phyloP scores from a whole-genome alignment of 2,888 invertebrate genomes.

The Ormia ochracea region DNA sequence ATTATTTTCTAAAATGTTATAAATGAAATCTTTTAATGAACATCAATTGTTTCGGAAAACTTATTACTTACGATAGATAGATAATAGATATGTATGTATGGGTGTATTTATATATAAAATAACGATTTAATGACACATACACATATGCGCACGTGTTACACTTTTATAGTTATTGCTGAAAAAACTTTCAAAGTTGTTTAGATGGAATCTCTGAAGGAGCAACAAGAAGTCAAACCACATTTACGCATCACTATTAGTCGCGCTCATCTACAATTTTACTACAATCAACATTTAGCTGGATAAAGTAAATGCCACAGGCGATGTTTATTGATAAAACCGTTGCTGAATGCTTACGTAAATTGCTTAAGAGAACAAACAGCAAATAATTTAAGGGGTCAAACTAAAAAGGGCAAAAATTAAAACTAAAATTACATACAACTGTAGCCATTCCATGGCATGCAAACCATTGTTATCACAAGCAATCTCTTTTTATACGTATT shows the following conservation, averaged over 20 bases:
- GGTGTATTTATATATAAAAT: too few relatives aligned
- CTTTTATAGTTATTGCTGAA: neutral
- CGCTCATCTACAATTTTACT: neutral
- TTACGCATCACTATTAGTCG: slow-evolving; percentile 40
- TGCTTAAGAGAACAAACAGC: slow-evolving; percentile 25
- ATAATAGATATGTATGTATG: too few relatives aligned
- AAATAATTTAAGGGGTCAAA: slow-evolving; percentile 30
- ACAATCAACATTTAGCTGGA: slow-evolving; percentile 42
- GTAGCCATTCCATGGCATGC: neutral
- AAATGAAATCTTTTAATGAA: too few relatives aligned
- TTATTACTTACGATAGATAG: too few relatives aligned
- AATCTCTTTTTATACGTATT: neutral
- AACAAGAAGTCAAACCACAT: neutral
- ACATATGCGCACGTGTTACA: too few relatives aligned
- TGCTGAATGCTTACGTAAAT: slow-evolving; percentile 31
- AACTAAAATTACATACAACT: slow-evolving; percentile 14
- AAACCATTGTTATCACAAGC: neutral
- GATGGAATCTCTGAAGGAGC: neutral
- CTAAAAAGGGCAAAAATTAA: slow-evolving; percentile 1
- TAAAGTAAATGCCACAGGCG: slow-evolving; percentile 46
- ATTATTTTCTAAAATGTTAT: too few relatives aligned
- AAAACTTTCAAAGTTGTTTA: neutral
- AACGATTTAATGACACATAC: too few relatives aligned
- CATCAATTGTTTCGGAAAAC: too few relatives aligned
- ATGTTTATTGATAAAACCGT: slow-evolving; percentile 45